Conservation (phyloP, 2,113 vertebrate genomes). For the Speoplatyrhinus poulsoni region DNA sequence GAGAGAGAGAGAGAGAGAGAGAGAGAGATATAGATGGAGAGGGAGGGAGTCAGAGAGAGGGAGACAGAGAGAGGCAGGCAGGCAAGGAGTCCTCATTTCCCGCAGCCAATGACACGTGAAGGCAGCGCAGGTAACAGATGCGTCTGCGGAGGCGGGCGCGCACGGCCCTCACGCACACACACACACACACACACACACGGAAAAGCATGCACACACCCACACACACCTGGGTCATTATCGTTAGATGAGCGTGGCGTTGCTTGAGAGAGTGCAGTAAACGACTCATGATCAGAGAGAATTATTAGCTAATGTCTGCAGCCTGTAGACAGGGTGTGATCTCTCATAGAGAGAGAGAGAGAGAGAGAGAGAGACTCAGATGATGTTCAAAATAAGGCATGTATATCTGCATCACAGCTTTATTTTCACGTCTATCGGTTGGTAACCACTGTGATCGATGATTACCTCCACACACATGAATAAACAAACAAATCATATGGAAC, state of each 20-base stretch:
- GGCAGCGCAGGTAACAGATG: slow-evolving; percentile 62
- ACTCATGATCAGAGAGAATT: slow-evolving; percentile 62
- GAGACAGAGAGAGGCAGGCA: slow-evolving; percentile 34
- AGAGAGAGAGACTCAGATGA: not conserved
- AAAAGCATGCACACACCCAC: slow-evolving; percentile 5
- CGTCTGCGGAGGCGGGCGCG: slow-evolving; percentile 20
- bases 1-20: slow-evolving; percentile 45
- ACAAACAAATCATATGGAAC: not conserved
- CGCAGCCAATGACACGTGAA: slow-evolving; percentile 69
- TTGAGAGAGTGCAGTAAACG: slow-evolving; percentile 58
- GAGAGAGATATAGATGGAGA: slow-evolving; percentile 5
- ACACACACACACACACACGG: slow-evolving; percentile 14
- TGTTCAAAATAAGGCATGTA: slow-evolving; percentile 39
- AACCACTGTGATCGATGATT: slow-evolving; percentile 49
- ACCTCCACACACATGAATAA: not conserved
- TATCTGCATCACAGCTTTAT: slow-evolving; percentile 50
- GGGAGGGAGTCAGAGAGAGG: slow-evolving; percentile 21
- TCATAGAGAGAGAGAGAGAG: slow-evolving; percentile 27
- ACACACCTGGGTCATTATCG: slow-evolving; percentile 54
- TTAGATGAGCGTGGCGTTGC: slow-evolving; percentile 48
- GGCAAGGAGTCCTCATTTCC: slow-evolving; percentile 56
- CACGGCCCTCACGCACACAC: not conserved
- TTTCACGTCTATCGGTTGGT: slow-evolving; percentile 27
- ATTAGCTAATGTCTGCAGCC: slow-evolving; percentile 64
- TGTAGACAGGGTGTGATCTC: slow-evolving; percentile 54